Conservation (phyloP, 2,113 vertebrate genomes). For the Oncorhynchus nerka region DNA sequence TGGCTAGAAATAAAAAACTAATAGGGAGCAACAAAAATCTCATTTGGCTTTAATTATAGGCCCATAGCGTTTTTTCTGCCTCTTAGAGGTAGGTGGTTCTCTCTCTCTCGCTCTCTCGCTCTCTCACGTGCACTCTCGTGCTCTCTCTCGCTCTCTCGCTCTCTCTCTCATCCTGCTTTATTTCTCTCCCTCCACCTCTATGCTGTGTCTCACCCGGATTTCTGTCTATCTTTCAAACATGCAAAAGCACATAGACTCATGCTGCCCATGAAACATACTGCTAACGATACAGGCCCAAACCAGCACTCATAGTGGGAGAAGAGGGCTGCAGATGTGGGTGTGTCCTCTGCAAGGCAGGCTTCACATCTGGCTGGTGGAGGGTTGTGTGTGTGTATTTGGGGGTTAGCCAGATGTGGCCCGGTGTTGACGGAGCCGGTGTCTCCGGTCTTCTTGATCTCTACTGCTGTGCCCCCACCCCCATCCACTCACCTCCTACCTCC, state of each 20-base stretch:
- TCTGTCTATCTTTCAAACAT: no score
- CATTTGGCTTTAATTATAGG: slow-evolving; percentile 51
- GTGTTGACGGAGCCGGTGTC: slow-evolving; percentile 46
- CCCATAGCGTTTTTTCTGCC: slow-evolving; percentile 35
- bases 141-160: neutral
- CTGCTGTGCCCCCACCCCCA: neutral
- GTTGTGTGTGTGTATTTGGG: neutral
- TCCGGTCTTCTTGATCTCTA: slow-evolving; percentile 26
- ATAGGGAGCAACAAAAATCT: slow-evolving; percentile 45
- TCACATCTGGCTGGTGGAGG: slow-evolving; percentile 8
- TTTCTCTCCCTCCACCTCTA: no score
- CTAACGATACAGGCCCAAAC: no score
- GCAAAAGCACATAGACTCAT: no score
- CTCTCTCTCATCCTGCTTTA: neutral
- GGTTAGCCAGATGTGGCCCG: slow-evolving; percentile 42
- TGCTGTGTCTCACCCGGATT: no score
- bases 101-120: no score
- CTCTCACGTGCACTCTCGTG: no score
- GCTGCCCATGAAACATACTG: no score
- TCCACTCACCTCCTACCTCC: neutral
- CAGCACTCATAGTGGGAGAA: neutral
- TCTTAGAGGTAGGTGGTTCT: slow-evolving; percentile 8
- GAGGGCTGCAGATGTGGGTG: neutral
- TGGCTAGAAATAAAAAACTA: slow-evolving; percentile 49
- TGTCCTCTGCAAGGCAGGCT: neutral